Evolutionary conservation across 2,888 invertebrate species (phyloP).

Genomic region (Galeruca laticollis): DNA sequence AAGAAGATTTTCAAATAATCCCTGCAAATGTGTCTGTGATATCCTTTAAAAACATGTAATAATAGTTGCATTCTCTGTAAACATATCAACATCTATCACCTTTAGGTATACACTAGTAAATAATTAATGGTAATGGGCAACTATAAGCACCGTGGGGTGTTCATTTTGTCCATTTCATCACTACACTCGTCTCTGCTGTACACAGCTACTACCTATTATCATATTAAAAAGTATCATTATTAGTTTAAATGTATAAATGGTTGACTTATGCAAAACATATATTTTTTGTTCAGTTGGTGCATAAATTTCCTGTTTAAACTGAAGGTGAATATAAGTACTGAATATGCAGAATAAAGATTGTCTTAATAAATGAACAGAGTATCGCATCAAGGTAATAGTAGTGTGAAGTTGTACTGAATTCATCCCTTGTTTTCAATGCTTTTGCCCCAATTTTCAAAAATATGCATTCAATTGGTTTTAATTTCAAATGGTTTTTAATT

Average conservation of each 20-base stretch:
- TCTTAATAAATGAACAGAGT: too few relatives aligned
- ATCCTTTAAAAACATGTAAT: constrained; percentile 15
- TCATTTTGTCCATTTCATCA: constrained; percentile 15
- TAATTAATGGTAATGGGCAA: constrained; percentile 22
- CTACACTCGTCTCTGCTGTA: constrained; percentile 11
- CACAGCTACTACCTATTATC: constrained; percentile 8
- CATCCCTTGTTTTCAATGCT: too few relatives aligned
- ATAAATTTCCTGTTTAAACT: constrained; percentile 5
- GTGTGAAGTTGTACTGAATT: too few relatives aligned
- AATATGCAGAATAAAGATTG: not conserved
- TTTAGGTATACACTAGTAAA: constrained; percentile 1
- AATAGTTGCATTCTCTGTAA: not conserved
- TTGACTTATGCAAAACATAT: not conserved
- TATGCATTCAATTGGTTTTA: too few relatives aligned
- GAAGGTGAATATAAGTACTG: not conserved
- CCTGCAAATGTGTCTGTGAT: not conserved
- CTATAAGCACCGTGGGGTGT: constrained; percentile 28
- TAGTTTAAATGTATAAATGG: not conserved
- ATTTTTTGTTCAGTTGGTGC: not conserved
- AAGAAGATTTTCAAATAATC: not conserved
- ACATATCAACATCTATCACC: constrained; percentile 2
- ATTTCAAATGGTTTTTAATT: too few relatives aligned
- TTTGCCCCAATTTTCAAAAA: too few relatives aligned
- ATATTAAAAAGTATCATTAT: not conserved
- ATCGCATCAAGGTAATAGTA: too few relatives aligned